Evolutionary conservation across 2,113 vertebrate genomes (phyloP).

Genomic region (Malaclemys terrapin): DNA sequence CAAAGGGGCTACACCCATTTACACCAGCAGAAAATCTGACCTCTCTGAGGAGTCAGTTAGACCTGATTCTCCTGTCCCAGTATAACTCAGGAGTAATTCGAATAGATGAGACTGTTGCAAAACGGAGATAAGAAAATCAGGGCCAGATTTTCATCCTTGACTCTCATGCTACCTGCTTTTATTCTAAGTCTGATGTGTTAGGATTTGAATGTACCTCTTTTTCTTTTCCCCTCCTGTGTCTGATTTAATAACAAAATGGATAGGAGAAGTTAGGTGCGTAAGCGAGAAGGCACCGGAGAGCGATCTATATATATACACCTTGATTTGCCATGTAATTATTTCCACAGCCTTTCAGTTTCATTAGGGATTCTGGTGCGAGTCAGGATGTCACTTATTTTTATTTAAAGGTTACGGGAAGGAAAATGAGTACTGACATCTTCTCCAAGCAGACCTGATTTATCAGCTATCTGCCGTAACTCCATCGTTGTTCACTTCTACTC

Average conservation of each 20-base stretch:
- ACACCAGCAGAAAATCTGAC: neutral
- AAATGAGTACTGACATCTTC: slow-evolving; percentile 49
- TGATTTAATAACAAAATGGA: slow-evolving; percentile 12
- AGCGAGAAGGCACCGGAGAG: neutral
- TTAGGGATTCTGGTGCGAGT: slow-evolving; percentile 45
- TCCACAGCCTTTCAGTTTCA: slow-evolving; percentile 52
- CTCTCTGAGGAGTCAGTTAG: neutral
- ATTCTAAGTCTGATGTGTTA: neutral
- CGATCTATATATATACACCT: neutral
- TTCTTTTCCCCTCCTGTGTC: neutral
- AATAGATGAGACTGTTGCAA: neutral
- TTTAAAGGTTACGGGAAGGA: slow-evolving; percentile 39
- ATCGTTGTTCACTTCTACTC: neutral
- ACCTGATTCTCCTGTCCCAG: neutral
- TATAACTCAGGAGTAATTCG: neutral
- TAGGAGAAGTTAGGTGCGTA: neutral
- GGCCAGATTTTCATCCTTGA: neutral
- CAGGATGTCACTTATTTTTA: slow-evolving; percentile 54
- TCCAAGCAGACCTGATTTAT: neutral
- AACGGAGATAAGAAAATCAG: neutral
- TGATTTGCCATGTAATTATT: slow-evolving; percentile 53
- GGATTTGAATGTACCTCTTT: neutral
- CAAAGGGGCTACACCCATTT: neutral
- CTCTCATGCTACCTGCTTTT: neutral
- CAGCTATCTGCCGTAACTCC: neutral